phyloP scores from a whole-genome alignment of 2,113 vertebrate species.

The Murina feae region DNA sequence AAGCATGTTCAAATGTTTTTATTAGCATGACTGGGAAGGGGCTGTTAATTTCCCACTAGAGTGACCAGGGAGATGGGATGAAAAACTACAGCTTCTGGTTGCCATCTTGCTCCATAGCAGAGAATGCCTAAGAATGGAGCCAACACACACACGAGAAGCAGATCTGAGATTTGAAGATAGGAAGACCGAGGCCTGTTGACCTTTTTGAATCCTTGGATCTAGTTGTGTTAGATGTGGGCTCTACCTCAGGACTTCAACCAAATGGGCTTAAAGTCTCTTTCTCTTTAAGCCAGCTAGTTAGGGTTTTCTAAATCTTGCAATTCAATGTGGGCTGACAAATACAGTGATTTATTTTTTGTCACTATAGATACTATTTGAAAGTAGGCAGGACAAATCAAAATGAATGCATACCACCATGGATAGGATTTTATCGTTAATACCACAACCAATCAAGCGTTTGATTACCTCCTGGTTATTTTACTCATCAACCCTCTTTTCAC shows the following conservation, averaged over 20 bases:
- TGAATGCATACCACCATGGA: background rate
- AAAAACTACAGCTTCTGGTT: background rate
- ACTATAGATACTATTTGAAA: constrained; percentile 19
- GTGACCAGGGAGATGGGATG: background rate
- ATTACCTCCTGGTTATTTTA: background rate
- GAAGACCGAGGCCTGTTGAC: accelerated
- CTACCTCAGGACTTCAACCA: background rate
- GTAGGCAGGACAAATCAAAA: background rate
- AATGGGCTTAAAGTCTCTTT: background rate
- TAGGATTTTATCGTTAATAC: background rate
- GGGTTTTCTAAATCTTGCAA: background rate
- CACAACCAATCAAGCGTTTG: background rate
- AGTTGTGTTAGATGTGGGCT: background rate
- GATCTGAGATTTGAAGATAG: background rate
- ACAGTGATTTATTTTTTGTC: background rate
- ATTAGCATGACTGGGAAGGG: background rate
- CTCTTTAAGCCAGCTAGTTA: background rate
- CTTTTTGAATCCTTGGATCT: background rate
- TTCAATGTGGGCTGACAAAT: background rate
- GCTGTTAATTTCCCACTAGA: background rate
- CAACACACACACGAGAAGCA: background rate
- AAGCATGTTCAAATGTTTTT: background rate
- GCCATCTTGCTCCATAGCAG: background rate
- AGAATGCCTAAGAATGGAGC: background rate
- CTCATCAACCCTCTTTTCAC: background rate